phyloP scores from a whole-genome alignment of 2,888 invertebrate species.

The Chalcosyrphus nemorum region DNA sequence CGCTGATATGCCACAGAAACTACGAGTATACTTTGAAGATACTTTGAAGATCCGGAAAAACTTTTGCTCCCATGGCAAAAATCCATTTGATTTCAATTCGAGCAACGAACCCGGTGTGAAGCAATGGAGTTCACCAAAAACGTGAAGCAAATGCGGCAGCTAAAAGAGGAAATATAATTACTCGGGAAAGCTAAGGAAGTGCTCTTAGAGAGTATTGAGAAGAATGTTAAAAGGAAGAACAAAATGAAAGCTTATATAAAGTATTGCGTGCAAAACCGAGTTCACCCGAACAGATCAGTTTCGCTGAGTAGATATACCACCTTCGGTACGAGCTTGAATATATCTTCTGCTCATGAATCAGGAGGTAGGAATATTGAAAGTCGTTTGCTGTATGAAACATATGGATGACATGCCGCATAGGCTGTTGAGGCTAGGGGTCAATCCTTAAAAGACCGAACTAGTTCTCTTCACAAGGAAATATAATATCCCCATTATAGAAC shows the following conservation, averaged over 20 bases:
- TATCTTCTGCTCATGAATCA: conserved; percentile 41
- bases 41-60: conserved; percentile 43
- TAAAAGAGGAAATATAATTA: conserved; percentile 23
- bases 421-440: no score
- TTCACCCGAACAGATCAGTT: neutral
- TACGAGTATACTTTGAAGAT: conserved; percentile 18
- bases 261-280: neutral
- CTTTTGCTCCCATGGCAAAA: conserved; percentile 30
- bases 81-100: conserved; percentile 47
- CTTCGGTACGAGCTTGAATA: conserved; percentile 8
- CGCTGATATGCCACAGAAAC: conserved; percentile 37
- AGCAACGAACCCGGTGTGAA: conserved; percentile 35
- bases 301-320: neutral
- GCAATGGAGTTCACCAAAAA: neutral
- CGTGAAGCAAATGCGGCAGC: conserved; percentile 7
- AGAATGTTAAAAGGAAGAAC: conserved; percentile 21
- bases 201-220: neutral
- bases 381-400: neutral
- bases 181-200: conserved; percentile 1
- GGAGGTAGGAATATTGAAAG: conserved; percentile 50
- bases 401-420: neutral
- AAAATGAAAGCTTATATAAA: conserved; percentile 45
- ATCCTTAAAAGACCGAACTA: no score
- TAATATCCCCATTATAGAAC: no score
- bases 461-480: no score